Evolutionary conservation across 64 coral and sea anemone genomes (phyloP).

Genomic region (Acropora tenuis): DNA sequence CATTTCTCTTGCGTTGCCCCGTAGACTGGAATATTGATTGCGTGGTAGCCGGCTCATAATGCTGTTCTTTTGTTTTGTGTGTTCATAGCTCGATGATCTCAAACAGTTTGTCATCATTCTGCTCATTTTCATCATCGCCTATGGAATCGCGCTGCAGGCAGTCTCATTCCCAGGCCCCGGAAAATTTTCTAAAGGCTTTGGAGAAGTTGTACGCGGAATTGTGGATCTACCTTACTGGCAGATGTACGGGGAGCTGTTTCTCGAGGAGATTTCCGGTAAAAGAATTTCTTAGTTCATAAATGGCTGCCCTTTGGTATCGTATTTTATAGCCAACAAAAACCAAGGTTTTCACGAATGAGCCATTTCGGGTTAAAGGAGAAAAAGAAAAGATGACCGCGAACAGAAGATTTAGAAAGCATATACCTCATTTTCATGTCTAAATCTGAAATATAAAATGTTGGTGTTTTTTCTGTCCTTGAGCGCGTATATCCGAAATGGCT

Average conservation of each 20-base stretch:
- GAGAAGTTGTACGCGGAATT: constrained; percentile 71
- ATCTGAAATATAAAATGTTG: too few species aligned
- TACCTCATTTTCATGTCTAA: too few species aligned
- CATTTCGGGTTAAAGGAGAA: too few species aligned
- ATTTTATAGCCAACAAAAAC: not conserved
- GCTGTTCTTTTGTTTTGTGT: not conserved
- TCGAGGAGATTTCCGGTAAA: constrained; percentile 93
- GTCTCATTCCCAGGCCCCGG: constrained; percentile 83
- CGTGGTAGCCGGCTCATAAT: not conserved
- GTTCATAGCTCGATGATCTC: constrained; percentile 85
- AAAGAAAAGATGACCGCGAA: too few species aligned
- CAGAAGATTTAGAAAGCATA: too few species aligned
- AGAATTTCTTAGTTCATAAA: too few species aligned
- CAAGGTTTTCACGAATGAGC: not conserved
- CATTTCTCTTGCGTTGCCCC: too few species aligned
- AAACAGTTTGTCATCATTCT: constrained; percentile 97
- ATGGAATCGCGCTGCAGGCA: constrained; percentile 92
- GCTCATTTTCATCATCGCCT: constrained; percentile 86
- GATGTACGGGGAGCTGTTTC: constrained; percentile 99
- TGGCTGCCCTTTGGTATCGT: not conserved
- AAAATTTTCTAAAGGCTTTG: constrained; percentile 24
- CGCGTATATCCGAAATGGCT: too few species aligned
- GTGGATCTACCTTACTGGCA: constrained; percentile 94
- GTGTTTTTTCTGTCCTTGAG: too few species aligned
- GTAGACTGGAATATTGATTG: too few species aligned